Evolutionary conservation across 2,888 invertebrate genomes (phyloP).

Genomic region (Harmothoe impar): DNA sequence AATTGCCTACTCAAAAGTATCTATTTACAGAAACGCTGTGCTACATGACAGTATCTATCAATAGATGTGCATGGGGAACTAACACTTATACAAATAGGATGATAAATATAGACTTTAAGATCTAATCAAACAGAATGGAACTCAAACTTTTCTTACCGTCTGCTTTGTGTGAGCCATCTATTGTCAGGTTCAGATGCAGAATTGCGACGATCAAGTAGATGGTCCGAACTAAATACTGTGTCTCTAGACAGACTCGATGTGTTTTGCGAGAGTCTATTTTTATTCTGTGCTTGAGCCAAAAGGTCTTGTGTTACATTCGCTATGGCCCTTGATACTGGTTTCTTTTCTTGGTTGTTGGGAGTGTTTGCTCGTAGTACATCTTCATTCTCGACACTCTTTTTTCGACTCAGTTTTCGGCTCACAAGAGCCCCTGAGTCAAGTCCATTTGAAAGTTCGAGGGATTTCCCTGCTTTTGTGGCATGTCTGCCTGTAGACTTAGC

Average conservation of each 20-base stretch:
- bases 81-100: too few relatives aligned
- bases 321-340: not conserved
- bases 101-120: too few relatives aligned
- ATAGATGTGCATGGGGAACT: too few relatives aligned
- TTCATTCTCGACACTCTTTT: not conserved
- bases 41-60: too few relatives aligned
- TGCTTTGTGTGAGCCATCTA: constrained; percentile 4
- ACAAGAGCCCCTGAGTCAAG: not conserved
- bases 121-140: too few relatives aligned
- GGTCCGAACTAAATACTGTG: not conserved
- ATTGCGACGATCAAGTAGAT: not conserved
- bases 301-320: constrained; percentile 35
- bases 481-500: not conserved
- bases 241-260: not conserved
- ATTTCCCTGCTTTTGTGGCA: not conserved
- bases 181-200: constrained; percentile 23
- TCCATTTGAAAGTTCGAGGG: not conserved
- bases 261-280: constrained; percentile 38
- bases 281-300: constrained; percentile 14
- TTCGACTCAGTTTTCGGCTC: not conserved
- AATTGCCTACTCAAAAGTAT: too few relatives aligned
- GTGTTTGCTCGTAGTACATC: not conserved
- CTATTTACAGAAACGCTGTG: too few relatives aligned
- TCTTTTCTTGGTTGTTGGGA: not conserved
- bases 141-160: constrained; percentile 33